Conservation (phyloP, 1,140 invertebrate species). For the Palaemon carinicauda region DNA sequence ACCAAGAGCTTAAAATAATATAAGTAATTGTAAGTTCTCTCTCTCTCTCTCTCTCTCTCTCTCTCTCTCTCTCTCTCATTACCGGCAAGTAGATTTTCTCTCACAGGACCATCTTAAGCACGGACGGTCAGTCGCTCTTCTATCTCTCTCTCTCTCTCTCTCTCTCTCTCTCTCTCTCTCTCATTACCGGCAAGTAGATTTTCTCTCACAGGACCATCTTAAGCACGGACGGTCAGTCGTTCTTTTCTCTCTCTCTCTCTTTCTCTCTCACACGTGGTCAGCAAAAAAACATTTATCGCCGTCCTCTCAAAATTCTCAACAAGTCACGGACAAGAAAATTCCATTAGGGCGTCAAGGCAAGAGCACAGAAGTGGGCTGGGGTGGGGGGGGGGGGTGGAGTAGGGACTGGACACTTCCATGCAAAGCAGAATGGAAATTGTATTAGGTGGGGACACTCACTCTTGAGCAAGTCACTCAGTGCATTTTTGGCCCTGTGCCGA, state of each 20-base stretch:
- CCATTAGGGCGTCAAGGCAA: conserved; percentile 36
- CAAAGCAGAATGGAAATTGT: conserved; percentile 47
- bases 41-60: too few species aligned
- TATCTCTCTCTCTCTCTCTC: too few species aligned
- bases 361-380: too few species aligned
- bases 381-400: too few species aligned
- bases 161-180: not conserved
- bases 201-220: too few species aligned
- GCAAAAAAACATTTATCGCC: not conserved
- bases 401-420: conserved; percentile 39
- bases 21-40: too few species aligned
- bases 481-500: not conserved
- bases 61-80: not conserved
- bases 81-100: too few species aligned
- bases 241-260: conserved; percentile 17
- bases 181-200: not conserved
- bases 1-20: not conserved
- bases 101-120: too few species aligned
- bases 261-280: conserved; percentile 6
- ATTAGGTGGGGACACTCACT: conserved; percentile 14
- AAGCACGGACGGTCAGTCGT: not conserved
- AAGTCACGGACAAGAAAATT: conserved; percentile 46
- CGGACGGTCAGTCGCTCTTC: not conserved
- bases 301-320: conserved; percentile 38
- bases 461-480: too few species aligned